phyloP scores from a whole-genome alignment of 2,113 vertebrate species.

The Gopherus evgoodei region DNA sequence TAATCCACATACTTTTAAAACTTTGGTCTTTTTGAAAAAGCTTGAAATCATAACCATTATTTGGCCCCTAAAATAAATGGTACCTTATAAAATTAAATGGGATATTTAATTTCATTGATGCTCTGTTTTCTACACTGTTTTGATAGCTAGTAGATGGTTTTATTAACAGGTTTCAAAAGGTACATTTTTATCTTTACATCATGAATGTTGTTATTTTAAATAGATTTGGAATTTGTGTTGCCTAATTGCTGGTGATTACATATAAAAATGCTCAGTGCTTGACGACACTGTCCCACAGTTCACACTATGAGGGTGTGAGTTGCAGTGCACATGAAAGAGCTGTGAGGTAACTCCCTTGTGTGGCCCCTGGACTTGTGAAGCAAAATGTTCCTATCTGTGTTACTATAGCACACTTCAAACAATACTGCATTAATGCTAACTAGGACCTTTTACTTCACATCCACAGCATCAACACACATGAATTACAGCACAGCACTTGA shows the following conservation, averaged over 20 bases:
- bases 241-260: background rate
- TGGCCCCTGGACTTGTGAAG: no score
- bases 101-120: background rate
- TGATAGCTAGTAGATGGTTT: background rate
- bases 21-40: background rate
- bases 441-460: no score
- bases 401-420: no score
- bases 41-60: background rate
- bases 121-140: background rate
- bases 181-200: background rate
- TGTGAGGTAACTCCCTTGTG: no score
- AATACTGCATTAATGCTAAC: no score
- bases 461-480: no score
- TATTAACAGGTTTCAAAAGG: background rate
- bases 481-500: no score
- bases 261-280: no score
- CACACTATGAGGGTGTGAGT: no score
- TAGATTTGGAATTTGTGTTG: background rate
- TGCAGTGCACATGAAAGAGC: no score
- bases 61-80: background rate
- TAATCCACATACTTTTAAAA: background rate
- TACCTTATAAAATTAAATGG: background rate
- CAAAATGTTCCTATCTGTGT: no score
- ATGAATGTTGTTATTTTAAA: background rate
- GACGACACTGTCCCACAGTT: no score